Conservation (phyloP, 2,888 invertebrate genomes). For the Lasioglossum morio region DNA sequence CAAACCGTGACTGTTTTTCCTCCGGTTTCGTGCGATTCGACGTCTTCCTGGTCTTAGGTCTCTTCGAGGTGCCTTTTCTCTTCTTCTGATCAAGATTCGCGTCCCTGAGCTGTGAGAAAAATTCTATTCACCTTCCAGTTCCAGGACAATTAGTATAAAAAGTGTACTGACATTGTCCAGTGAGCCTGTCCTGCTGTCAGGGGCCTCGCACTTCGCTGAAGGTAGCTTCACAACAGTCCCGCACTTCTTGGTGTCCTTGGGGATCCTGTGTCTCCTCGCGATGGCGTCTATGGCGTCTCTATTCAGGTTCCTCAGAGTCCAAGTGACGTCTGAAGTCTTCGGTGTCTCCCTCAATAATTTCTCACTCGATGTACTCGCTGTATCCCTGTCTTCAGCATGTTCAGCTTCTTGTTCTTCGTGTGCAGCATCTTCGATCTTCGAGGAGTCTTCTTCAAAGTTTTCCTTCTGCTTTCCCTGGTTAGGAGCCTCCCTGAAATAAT, state of each 20-base stretch:
- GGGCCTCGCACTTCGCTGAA: background rate
- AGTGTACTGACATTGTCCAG: slow-evolving; percentile 17
- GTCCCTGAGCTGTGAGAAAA: slow-evolving; percentile 4
- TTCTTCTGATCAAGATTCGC: slow-evolving; percentile 5
- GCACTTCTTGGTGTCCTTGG: background rate
- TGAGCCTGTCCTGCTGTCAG: background rate
- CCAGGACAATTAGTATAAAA: background rate
- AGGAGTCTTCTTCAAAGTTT: background rate
- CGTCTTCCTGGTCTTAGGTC: slow-evolving; percentile 24
- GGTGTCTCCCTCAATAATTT: slow-evolving; percentile 23
- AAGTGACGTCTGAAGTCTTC: slow-evolving; percentile 32
- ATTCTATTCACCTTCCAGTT: background rate
- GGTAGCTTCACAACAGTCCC: slow-evolving; percentile 24
- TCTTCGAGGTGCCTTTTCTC: slow-evolving; percentile 18
- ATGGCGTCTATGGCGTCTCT: slow-evolving; percentile 57
- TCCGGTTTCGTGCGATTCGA: slow-evolving; percentile 26
- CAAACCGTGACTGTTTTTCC: slow-evolving; percentile 41
- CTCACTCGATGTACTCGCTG: slow-evolving; percentile 20
- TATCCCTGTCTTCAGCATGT: background rate
- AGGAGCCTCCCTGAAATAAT: slow-evolving; percentile 3
- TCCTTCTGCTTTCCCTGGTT: background rate
- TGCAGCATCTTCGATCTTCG: background rate
- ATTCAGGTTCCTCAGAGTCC: slow-evolving; percentile 53
- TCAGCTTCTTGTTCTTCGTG: background rate
- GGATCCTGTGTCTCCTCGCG: slow-evolving; percentile 25